Evolutionary conservation across 2,797 vertebrate genomes (phyloP).

Genomic region (Hirundo rustica): DNA sequence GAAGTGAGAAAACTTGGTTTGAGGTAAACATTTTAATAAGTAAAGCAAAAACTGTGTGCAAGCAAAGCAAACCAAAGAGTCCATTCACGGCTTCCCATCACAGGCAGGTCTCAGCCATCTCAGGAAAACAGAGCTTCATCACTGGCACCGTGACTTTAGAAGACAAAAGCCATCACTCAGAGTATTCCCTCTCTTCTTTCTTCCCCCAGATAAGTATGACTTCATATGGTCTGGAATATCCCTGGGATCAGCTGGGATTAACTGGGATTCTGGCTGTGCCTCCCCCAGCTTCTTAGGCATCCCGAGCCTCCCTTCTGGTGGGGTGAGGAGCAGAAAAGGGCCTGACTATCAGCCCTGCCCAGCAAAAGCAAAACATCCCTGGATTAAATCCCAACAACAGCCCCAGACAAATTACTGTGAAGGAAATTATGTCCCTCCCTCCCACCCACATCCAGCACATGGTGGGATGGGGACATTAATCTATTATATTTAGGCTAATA

Average conservation of each 20-base stretch:
- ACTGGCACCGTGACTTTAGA: no score
- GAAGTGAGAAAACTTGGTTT: background rate
- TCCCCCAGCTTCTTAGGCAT: background rate
- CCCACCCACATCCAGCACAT: background rate
- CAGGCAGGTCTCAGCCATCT: background rate
- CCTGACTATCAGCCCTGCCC: background rate
- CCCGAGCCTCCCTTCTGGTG: background rate
- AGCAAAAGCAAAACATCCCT: background rate
- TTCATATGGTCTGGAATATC: background rate
- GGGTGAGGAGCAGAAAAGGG: background rate
- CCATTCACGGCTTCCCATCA: background rate
- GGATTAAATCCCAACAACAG: background rate
- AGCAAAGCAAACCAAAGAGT: background rate
- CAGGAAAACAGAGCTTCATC: background rate
- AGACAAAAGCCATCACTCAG: background rate
- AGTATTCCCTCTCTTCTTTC: background rate
- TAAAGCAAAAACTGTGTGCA: background rate
- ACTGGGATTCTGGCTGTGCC: background rate
- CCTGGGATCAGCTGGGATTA: background rate
- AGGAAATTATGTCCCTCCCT: background rate
- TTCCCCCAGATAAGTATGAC: background rate
- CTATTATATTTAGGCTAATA: background rate
- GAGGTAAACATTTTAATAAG: background rate
- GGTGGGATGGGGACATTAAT: background rate
- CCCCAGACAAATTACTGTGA: background rate